Conservation (phyloP, 2,113 vertebrate species). For the Microcebus murinus region DNA sequence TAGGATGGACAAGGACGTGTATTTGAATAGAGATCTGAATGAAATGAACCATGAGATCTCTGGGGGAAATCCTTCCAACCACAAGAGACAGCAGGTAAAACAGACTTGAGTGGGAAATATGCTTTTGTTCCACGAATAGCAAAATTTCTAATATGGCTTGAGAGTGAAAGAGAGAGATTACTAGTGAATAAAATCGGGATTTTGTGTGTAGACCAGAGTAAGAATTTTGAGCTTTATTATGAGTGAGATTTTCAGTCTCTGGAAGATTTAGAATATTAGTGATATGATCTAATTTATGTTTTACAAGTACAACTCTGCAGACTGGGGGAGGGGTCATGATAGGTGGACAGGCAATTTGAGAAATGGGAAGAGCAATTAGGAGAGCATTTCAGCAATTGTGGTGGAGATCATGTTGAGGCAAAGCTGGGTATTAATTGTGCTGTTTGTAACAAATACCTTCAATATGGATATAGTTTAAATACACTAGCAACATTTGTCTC, state of each 20-base stretch:
- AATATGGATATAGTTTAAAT: not conserved
- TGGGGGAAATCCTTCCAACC: not conserved
- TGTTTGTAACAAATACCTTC: not conserved
- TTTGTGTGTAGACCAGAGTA: not conserved
- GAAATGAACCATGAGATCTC: not conserved
- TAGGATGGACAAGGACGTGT: not conserved
- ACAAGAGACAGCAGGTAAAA: not conserved
- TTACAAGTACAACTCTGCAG: not conserved
- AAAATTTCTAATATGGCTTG: not conserved
- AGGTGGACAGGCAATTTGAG: not conserved
- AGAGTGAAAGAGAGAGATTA: not conserved
- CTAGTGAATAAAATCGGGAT: fast-evolving
- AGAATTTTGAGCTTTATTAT: not conserved
- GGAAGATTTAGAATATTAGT: not conserved
- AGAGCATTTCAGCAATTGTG: not conserved
- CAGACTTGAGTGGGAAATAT: not conserved
- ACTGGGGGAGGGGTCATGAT: too few species aligned
- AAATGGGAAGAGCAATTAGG: not conserved
- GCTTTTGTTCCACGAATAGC: not conserved
- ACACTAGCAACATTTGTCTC: not conserved
- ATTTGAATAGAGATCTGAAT: not conserved
- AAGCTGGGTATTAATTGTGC: not conserved
- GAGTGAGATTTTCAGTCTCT: not conserved
- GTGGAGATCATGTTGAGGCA: not conserved
- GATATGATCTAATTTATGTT: not conserved